phyloP scores from a whole-genome alignment of 2,888 invertebrate genomes.

The Sesia apiformis region DNA sequence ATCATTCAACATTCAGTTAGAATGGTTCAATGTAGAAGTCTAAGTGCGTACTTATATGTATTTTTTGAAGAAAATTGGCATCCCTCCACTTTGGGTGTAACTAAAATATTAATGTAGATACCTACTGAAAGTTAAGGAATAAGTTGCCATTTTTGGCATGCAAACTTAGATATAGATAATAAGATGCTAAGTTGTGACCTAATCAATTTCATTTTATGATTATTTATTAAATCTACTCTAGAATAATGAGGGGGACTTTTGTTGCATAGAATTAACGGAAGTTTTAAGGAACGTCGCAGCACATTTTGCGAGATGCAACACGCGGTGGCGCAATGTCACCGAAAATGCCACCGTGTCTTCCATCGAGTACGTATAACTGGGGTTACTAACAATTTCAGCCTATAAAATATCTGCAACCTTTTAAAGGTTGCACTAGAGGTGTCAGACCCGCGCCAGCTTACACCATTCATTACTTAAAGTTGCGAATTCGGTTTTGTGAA shows the following conservation, averaged over 20 bases:
- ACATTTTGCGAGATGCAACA: slow-evolving; percentile 28
- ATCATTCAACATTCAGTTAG: slow-evolving; percentile 21
- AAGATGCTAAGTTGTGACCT: background rate
- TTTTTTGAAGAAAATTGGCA: slow-evolving; percentile 46
- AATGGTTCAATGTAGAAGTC: slow-evolving; percentile 17
- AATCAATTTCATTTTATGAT: background rate
- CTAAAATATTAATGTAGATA: background rate
- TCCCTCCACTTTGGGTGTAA: slow-evolving; percentile 29
- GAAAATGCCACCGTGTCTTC: background rate
- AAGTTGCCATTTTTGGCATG: background rate
- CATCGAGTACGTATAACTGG: background rate
- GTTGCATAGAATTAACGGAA: background rate
- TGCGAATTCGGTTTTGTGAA: too few species aligned
- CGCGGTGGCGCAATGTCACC: slow-evolving; percentile 13
- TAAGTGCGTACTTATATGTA: slow-evolving; percentile 15
- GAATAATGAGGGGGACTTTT: too few species aligned
- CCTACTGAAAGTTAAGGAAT: background rate
- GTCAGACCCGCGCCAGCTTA: background rate
- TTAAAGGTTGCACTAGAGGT: background rate
- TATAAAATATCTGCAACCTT: background rate
- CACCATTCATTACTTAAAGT: too few species aligned
- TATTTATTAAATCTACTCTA: too few species aligned
- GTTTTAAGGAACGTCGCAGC: slow-evolving; percentile 14
- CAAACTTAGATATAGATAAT: background rate
- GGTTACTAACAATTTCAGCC: background rate